These are phyloP conservation scores for Cryptus armator DNA, from an alignment of 2,888 invertebrate genomes.

Conservation along the genomic window DNA sequence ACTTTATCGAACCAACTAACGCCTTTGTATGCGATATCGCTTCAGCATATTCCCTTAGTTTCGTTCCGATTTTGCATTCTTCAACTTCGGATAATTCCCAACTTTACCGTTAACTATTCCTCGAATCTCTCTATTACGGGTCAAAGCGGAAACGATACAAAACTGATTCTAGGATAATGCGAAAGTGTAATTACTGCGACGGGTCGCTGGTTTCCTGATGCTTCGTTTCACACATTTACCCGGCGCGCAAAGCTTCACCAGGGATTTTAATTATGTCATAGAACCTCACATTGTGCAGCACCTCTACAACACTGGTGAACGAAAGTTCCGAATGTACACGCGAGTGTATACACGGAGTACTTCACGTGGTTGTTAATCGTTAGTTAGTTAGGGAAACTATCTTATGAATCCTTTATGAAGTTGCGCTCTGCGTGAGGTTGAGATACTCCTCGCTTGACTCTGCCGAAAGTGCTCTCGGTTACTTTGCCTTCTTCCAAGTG, in stretches of 20 bases:
- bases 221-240: constrained; percentile 3
- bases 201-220: neutral
- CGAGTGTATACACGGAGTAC: neutral
- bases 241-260: constrained; percentile 4
- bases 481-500: constrained; percentile 19
- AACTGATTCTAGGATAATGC: neutral
- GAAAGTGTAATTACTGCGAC: neutral
- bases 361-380: constrained; percentile 32
- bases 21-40: neutral
- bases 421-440: constrained; percentile 21
- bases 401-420: constrained; percentile 63
- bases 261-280: constrained; percentile 49
- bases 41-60: constrained; percentile 41
- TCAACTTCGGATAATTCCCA: neutral
- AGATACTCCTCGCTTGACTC: constrained; percentile 10
- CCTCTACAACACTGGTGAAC: constrained; percentile 14
- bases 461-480: constrained; percentile 28
- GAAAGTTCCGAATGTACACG: constrained; percentile 38
- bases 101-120: neutral
- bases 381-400: constrained; percentile 55
- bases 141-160: neutral
- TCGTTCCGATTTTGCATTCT: constrained; percentile 23
- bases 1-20: neutral
- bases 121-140: too few species aligned
- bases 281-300: constrained; percentile 19